Conservation (phyloP, 2,113 vertebrate species). For the Pionites leucogaster region DNA sequence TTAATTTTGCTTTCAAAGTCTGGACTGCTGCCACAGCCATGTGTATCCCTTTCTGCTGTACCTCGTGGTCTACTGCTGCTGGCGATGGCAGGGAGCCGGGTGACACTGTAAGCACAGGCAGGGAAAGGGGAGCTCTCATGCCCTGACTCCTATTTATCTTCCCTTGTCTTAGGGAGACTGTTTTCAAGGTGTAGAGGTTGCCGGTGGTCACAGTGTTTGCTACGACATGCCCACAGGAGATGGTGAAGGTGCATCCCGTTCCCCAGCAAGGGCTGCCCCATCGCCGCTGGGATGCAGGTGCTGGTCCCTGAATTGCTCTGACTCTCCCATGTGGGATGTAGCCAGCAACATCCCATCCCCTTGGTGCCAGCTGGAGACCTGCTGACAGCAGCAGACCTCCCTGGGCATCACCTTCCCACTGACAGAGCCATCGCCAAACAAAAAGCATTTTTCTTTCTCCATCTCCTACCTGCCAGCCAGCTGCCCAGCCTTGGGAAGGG, state of each 20-base stretch:
- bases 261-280: neutral
- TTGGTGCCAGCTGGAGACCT: neutral
- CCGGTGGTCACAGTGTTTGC: neutral
- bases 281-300: neutral
- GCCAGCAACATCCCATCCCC: neutral
- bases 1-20: neutral
- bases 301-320: neutral
- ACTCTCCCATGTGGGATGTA: neutral
- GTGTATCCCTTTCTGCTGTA: accelerated
- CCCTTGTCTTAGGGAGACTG: neutral
- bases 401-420: neutral
- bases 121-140: neutral
- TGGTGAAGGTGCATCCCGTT: accelerated
- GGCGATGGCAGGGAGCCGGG: neutral
- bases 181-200: accelerated
- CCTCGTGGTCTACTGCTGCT: neutral
- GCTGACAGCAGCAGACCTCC: neutral
- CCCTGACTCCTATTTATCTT: neutral
- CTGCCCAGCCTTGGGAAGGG: neutral
- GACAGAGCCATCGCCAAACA: neutral
- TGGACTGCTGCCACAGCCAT: neutral
- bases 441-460: neutral
- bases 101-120: accelerated
- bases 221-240: accelerated
- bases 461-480: neutral